Evolutionary conservation across 1,140 invertebrate genomes (phyloP).

Genomic region (Bombus turneri): DNA sequence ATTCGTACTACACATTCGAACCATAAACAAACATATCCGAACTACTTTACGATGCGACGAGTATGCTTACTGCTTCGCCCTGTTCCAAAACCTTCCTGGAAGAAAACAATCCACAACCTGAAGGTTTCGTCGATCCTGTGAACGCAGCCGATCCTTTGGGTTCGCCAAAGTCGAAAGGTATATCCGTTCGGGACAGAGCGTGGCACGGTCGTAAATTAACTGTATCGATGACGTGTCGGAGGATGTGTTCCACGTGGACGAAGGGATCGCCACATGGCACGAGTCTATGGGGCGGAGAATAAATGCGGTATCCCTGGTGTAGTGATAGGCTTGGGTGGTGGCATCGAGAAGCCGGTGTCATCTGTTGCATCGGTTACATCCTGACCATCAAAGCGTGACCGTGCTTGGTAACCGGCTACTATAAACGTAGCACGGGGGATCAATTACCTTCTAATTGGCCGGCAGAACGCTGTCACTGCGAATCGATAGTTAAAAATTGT

Average conservation of each 20-base stretch:
- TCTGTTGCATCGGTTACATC: constrained; percentile 81
- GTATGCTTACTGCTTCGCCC: no score
- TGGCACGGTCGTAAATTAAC: constrained; percentile 71
- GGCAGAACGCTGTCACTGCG: neutral
- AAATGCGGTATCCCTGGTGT: constrained; percentile 67
- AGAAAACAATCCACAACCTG: neutral
- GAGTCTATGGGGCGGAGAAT: constrained; percentile 59
- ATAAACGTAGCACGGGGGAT: constrained; percentile 63
- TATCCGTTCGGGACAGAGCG: neutral
- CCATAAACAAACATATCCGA: no score
- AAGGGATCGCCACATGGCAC: constrained; percentile 76
- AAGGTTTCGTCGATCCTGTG: no score
- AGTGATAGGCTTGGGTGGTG: constrained; percentile 64
- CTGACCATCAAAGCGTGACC: constrained; percentile 68
- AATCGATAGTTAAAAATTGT: constrained; percentile 6
- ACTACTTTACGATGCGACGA: no score
- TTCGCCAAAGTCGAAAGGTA: neutral
- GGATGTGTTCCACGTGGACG: constrained; percentile 66
- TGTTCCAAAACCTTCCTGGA: neutral
- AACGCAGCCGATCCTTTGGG: neutral
- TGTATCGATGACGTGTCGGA: constrained; percentile 74
- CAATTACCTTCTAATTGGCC: constrained; percentile 73
- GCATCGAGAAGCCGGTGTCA: constrained; percentile 75
- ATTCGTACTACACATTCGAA: no score
- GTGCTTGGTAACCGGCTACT: constrained; percentile 65